These are phyloP conservation scores for Bergia sp. DNA, from an alignment of 92 coral and sea anemone genomes.

Conservation along the genomic window DNA sequence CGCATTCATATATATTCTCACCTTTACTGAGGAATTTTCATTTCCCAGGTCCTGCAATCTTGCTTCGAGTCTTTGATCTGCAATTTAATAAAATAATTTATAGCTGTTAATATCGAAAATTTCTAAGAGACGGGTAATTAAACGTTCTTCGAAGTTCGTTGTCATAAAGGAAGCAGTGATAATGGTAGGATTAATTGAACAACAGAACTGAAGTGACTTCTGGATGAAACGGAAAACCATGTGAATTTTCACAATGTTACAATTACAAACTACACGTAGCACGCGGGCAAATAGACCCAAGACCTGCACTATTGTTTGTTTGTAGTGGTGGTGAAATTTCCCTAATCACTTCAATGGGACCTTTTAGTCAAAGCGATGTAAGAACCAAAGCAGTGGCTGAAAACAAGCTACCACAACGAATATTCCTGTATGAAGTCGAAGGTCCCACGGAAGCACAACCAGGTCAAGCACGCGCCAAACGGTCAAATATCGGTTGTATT, in stretches of 20 bases:
- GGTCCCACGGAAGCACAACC: neutral
- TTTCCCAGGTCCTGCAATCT: conserved; percentile 71
- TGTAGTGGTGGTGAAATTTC: neutral
- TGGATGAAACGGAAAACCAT: neutral
- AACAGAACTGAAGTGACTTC: neutral
- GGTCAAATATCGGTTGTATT: conserved; percentile 10
- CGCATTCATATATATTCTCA: neutral
- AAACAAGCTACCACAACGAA: neutral
- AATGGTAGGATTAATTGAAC: conserved; percentile 1
- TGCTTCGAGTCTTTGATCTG: conserved; percentile 75
- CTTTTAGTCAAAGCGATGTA: neutral
- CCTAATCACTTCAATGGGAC: neutral
- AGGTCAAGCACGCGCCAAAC: conserved; percentile 10
- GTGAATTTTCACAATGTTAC: neutral
- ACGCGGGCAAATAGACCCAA: neutral
- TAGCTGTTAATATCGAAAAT: conserved; percentile 13
- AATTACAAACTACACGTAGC: conserved; percentile 3
- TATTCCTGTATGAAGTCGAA: neutral
- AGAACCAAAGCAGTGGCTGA: neutral
- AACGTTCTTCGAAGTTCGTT: neutral
- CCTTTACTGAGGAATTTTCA: conserved; percentile 35
- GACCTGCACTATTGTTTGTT: neutral
- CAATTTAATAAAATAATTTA: conserved; percentile 24
- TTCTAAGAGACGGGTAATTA: conserved; percentile 32
- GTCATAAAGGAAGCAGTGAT: conserved; percentile 9